Conservation (phyloP, 2,113 vertebrate species). For the Lophotis ruficrista region DNA sequence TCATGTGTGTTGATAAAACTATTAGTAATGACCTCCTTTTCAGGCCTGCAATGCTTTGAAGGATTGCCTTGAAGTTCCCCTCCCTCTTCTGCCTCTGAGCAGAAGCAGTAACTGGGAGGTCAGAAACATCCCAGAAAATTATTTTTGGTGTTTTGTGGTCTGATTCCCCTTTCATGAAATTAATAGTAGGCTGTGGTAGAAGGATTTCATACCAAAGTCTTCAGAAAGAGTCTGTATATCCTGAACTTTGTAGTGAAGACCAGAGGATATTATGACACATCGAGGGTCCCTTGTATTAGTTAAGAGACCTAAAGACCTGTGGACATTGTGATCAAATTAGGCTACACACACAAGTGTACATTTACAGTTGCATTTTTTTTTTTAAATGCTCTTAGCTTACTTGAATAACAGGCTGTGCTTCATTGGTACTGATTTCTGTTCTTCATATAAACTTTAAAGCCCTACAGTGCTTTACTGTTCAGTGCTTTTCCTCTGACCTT, state of each 20-base stretch:
- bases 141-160: neutral
- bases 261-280: neutral
- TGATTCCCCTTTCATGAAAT: neutral
- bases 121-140: neutral
- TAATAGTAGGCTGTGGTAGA: neutral
- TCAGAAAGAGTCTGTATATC: neutral
- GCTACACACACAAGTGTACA: neutral
- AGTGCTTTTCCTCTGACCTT: neutral
- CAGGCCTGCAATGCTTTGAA: neutral
- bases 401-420: neutral
- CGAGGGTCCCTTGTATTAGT: accelerated
- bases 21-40: neutral
- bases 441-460: neutral
- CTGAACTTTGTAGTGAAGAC: neutral
- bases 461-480: neutral
- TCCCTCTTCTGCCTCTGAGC: neutral
- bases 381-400: neutral
- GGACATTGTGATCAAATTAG: neutral
- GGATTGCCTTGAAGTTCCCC: neutral
- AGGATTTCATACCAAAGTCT: neutral
- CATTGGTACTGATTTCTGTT: neutral
- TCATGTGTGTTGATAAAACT: neutral
- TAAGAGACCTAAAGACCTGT: neutral
- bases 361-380: neutral
- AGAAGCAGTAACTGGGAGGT: neutral